These are phyloP conservation scores for Tetragonula clypearis DNA, from an alignment of 1,140 invertebrate species.

Conservation along the genomic window DNA sequence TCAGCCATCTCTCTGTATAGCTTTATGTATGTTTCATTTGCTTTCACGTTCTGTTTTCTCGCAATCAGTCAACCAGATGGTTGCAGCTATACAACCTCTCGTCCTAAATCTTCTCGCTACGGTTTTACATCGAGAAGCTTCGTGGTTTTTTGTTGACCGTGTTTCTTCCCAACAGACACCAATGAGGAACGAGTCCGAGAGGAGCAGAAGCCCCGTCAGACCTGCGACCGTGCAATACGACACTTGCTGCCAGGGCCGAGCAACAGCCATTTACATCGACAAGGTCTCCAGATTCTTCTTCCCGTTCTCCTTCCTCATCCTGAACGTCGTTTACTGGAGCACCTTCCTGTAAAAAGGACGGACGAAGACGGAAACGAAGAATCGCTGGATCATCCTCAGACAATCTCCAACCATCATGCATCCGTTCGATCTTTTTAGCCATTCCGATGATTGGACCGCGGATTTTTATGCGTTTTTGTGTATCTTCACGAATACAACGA, in stretches of 20 bases:
- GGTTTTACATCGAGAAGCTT: no score
- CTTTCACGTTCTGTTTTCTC: no score
- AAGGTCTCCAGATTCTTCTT: constrained; percentile 94
- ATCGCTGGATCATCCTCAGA: neutral
- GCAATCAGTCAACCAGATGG: no score
- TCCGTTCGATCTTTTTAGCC: constrained; percentile 5
- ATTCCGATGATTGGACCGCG: no score
- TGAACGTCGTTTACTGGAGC: constrained; percentile 94
- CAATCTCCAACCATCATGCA: neutral
- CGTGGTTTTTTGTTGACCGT: no score
- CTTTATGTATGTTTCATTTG: no score
- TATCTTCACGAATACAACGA: no score
- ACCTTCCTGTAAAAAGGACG: constrained; percentile 86
- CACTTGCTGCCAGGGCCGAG: constrained; percentile 91
- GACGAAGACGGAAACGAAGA: neutral
- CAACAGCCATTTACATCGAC: constrained; percentile 93
- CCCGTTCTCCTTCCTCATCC: constrained; percentile 92
- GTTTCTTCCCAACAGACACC: constrained; percentile 71
- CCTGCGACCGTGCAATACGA: constrained; percentile 86
- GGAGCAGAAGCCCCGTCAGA: constrained; percentile 78
- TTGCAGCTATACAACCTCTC: no score
- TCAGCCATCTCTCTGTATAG: no score
- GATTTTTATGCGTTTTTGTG: no score
- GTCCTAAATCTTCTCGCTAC: no score
- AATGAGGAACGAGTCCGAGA: constrained; percentile 80